Conservation (phyloP, 2,797 vertebrate genomes). For the Pseudomugil tenellus region DNA sequence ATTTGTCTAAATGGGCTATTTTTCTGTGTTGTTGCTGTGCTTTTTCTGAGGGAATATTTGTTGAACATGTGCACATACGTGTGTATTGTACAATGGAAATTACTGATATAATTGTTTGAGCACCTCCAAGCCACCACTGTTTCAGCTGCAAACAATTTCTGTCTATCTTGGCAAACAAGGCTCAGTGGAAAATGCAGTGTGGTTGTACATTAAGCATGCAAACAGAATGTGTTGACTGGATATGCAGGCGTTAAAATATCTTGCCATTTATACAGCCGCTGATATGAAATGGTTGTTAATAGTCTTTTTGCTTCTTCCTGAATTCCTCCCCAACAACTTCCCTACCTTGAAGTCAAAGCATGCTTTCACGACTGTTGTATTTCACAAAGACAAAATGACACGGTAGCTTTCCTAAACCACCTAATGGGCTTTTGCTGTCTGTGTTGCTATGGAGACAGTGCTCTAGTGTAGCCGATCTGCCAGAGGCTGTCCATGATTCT, state of each 20-base stretch:
- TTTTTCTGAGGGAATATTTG: slow-evolving; percentile 47
- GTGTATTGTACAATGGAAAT: slow-evolving; percentile 70
- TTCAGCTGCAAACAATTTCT: slow-evolving; percentile 90
- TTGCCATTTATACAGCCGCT: slow-evolving; percentile 77
- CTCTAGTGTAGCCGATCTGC: slow-evolving; percentile 79
- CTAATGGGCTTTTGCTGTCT: slow-evolving; percentile 84
- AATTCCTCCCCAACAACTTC: slow-evolving; percentile 68
- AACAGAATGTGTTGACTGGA: slow-evolving; percentile 71
- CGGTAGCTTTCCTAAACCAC: slow-evolving; percentile 83
- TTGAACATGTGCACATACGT: slow-evolving; percentile 48
- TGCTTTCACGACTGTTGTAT: slow-evolving; percentile 77
- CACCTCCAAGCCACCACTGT: slow-evolving; percentile 85
- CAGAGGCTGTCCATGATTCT: slow-evolving; percentile 80
- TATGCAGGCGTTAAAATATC: slow-evolving; percentile 75
- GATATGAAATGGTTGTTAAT: slow-evolving; percentile 69
- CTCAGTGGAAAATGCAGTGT: slow-evolving; percentile 60
- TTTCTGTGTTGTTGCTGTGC: slow-evolving; percentile 14
- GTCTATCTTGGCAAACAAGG: slow-evolving; percentile 44
- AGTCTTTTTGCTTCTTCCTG: slow-evolving; percentile 10
- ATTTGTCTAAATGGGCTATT: neutral
- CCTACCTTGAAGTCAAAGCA: slow-evolving; percentile 81
- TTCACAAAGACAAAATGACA: slow-evolving; percentile 83
- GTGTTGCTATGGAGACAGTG: slow-evolving; percentile 89
- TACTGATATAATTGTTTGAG: slow-evolving; percentile 77
- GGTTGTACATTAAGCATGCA: slow-evolving; percentile 90